Conservation (phyloP, 2,113 vertebrate genomes). For the Austrofundulus limnaeus region DNA sequence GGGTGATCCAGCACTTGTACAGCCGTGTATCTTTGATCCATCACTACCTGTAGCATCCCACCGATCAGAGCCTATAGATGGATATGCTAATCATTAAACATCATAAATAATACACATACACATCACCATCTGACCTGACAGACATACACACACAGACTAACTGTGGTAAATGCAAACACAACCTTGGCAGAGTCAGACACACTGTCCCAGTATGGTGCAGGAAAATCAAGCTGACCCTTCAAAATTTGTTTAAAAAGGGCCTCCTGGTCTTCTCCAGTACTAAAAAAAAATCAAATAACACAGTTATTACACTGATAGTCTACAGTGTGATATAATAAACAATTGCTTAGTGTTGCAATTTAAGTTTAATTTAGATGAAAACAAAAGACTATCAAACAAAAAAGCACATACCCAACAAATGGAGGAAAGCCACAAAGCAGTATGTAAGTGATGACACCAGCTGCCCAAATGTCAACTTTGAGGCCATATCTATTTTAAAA, state of each 20-base stretch:
- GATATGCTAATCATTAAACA: neutral
- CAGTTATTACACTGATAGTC: neutral
- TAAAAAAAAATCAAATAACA: conserved; percentile 47
- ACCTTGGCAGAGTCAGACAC: conserved; percentile 95
- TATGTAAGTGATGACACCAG: conserved; percentile 96
- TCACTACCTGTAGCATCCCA: conserved; percentile 92
- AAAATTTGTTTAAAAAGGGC: conserved; percentile 94
- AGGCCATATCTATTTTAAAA: conserved; percentile 87
- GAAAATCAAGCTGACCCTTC: conserved; percentile 91
- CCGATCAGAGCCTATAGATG: conserved; percentile 88
- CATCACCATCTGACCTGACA: conserved; percentile 4
- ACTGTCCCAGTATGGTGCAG: conserved; percentile 92
- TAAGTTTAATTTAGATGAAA: neutral
- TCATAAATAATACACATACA: neutral
- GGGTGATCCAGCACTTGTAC: conserved; percentile 92
- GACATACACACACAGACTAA: no score
- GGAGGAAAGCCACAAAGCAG: conserved; percentile 97
- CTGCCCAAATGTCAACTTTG: conserved; percentile 98
- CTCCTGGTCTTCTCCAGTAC: conserved; percentile 90
- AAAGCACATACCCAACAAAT: conserved; percentile 87
- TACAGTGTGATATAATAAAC: neutral
- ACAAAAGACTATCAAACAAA: neutral
- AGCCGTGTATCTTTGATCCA: conserved; percentile 90
- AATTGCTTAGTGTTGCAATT: neutral
- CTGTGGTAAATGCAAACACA: neutral